These are phyloP conservation scores for Oligia fasciuncula DNA, from an alignment of 2,888 invertebrate genomes.

Conservation along the genomic window DNA sequence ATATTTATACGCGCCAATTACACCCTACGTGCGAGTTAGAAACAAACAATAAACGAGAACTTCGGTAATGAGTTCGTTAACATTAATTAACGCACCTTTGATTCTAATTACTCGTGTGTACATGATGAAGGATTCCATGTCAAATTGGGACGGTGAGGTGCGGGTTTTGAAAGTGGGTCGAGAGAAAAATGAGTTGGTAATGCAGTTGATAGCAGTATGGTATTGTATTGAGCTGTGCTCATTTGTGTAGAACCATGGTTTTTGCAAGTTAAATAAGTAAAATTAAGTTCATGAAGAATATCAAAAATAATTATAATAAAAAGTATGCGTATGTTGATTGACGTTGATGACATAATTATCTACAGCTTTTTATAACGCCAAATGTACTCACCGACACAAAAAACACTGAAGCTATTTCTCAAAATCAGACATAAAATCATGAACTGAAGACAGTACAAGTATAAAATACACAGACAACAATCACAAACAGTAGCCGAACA, in stretches of 20 bases:
- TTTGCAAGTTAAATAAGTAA: not conserved
- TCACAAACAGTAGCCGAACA: not conserved
- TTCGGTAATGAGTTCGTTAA: conserved; percentile 75
- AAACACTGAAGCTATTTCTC: not conserved
- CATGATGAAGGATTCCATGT: conserved; percentile 60
- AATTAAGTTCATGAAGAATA: not conserved
- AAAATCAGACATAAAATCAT: not conserved
- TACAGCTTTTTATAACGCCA: not conserved
- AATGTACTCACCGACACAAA: not conserved
- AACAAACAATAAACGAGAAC: conserved; percentile 62
- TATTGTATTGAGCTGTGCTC: not conserved
- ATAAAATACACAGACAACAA: not conserved
- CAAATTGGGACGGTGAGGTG: conserved; percentile 53
- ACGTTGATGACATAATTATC: not conserved
- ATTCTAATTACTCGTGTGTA: conserved; percentile 68
- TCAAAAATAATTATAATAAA: not conserved
- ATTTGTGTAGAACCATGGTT: not conserved
- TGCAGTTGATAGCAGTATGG: not conserved
- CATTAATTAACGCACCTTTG: conserved; percentile 76
- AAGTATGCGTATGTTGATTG: not conserved
- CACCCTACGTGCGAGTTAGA: conserved; percentile 55
- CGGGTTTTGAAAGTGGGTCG: conserved; percentile 30
- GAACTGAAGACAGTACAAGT: not conserved
- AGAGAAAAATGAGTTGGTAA: conserved; percentile 4
- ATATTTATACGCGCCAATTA: conserved; percentile 66